Evolutionary conservation across 2,797 vertebrate genomes (phyloP), one percentile per base, ranked within the genome.

Genomic region (Lagocephalus sceleratus): DNA sequence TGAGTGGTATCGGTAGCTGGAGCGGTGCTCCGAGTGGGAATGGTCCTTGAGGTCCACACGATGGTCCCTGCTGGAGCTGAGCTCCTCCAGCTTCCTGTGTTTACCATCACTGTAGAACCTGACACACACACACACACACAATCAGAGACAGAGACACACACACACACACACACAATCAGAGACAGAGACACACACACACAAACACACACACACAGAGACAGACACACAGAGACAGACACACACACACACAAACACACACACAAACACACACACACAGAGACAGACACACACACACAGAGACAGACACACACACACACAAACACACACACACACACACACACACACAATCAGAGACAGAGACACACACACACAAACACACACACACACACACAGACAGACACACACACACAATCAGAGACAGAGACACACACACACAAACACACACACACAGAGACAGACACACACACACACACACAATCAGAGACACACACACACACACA

Each of bases 11-110:
- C 95, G 92, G 54, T 98, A 95, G 20, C 83, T 81, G 57, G 94
- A 91, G 49, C 93, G 92, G 60, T 90, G 90, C 57, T 92, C 91
- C 0, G 82, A 88, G 51, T 94, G 93, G 59, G 91, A 90, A 41
- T 92, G 91, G 42, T 97, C 95, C 87, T 97, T 98, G 49, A 90
- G 52, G 82, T 98, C 95, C 63, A 89, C 74, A 51, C 95, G 91
- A 70, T 95, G 93, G 70, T 98, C 96, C 89, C 94, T 89, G 84
- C 92, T 87, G 86, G 91, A 86, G 65, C 94, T 93, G 74, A 93
- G 90, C 44, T 98, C 96, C 47, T 98, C 96, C 51, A 96, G 57
- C 78, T 98, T 98, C 65, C 95, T 93, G 73, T 93, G 93, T 86
- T 98, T 98, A 71, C 87, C 87, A 67, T 98, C 96, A 47, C 86